Evolutionary conservation across 2,797 vertebrate species (phyloP), one percentile per base, ranked within the genome.

Genomic region (Sylvia borin): DNA sequence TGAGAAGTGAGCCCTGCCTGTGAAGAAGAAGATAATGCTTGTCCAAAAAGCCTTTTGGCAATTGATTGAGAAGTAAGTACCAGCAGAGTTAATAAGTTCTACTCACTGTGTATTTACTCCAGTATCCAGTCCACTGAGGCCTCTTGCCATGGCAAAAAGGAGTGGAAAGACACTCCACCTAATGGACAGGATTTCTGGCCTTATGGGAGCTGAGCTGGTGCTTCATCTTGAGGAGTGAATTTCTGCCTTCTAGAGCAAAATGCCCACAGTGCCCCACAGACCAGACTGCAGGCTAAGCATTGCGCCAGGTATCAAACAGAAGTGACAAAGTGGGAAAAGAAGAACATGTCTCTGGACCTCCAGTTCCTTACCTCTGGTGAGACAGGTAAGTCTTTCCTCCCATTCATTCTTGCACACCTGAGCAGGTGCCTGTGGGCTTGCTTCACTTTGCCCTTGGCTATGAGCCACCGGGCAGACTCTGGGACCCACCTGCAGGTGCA

Each of bases 381-480:
- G 70, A 96, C 31, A 65, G 83, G 3, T 11, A 96, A 94, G 40
- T 96, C 88, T 60, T 95, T 95, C 70, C 54, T 97, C 71, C 98
- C 87, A 7, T 99, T 99, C 82, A 98, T 97, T 55, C 91, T 97
- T 36, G 98, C 98, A 84, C 99, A 99, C 53, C 74, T 96, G 18
- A 97, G 76, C 95, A 99, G 97, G 82, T 98, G 97, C 67, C 61
- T 97, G 57, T 96, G 97, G 53, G 98, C 99, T 71, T 98, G 97
- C 29, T 98, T 96, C 26, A 97, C 95, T 47, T 95, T 97, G 51
- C 98, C 98, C 13, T 98, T 99, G 60, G 97, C 98, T 92, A 99
- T 97, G 94, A 99, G 97, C 98, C 98, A 99, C 47, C 98, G 97
- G 15, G 98, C 98, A 38, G 98, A 99, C 96, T 99, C 99, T 6